Evolutionary conservation across 2,888 invertebrate species (phyloP).

Genomic region (Dusona sp.): DNA sequence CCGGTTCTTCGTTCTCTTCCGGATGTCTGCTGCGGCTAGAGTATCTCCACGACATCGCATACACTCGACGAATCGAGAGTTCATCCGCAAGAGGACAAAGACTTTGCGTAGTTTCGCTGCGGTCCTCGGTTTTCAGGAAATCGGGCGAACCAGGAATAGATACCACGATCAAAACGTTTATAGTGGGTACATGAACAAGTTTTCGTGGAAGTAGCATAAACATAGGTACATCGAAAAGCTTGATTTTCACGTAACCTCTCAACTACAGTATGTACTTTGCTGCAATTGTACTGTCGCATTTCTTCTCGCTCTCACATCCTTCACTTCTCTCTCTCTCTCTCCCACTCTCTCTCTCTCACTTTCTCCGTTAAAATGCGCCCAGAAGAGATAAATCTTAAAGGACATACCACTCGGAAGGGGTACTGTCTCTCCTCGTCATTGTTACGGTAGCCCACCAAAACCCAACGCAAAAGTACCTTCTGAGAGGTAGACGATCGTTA

Average conservation of each 20-base stretch:
- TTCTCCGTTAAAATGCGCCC: conserved; percentile 26
- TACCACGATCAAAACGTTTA: conserved; percentile 33
- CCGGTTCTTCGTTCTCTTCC: conserved; percentile 20
- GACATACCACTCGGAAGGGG: conserved; percentile 30
- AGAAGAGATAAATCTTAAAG: conserved; percentile 54
- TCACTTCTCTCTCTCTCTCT: conserved; percentile 6
- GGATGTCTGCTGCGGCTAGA: conserved; percentile 18
- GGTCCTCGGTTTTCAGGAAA: conserved; percentile 3
- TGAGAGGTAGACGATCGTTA: conserved; percentile 25
- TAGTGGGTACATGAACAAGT: neutral
- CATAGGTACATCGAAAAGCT: neutral
- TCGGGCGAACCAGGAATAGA: conserved; percentile 33
- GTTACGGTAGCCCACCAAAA: conserved; percentile 5
- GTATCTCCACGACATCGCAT: conserved; percentile 2
- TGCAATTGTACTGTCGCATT: conserved; percentile 22
- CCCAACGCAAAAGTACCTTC: conserved; percentile 2
- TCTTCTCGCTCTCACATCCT: neutral
- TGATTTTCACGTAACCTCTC: conserved; percentile 15
- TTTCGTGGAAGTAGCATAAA: conserved; percentile 16
- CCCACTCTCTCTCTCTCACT: conserved; percentile 5
- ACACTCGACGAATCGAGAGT: conserved; percentile 47
- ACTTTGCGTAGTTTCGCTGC: conserved; percentile 44
- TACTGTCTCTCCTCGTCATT: conserved; percentile 15
- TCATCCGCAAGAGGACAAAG: conserved; percentile 34
- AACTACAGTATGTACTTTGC: neutral